phyloP scores from a whole-genome alignment of 2,888 invertebrate genomes.

The Pyralis farinalis region DNA sequence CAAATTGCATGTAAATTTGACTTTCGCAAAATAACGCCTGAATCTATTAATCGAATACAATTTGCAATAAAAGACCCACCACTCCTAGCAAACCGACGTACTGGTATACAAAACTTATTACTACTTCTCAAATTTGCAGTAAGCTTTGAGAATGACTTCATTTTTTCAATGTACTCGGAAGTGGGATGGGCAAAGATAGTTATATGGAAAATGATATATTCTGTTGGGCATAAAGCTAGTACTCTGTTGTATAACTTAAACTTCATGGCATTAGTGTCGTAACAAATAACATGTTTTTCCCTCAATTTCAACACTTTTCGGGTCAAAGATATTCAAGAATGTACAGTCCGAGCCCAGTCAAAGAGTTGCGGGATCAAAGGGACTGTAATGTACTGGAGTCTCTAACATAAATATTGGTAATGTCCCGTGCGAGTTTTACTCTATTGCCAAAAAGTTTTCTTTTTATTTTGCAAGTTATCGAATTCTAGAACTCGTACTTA shows the following conservation, averaged over 20 bases:
- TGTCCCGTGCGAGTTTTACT: neutral
- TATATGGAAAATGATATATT: too few relatives aligned
- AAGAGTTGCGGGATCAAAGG: slow-evolving; percentile 49
- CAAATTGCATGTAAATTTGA: too few relatives aligned
- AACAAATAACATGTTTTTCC: slow-evolving; percentile 14
- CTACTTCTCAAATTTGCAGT: too few relatives aligned
- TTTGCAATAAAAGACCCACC: too few relatives aligned
- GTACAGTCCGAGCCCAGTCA: slow-evolving; percentile 41
- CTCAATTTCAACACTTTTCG: slow-evolving; percentile 29
- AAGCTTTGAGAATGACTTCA: too few relatives aligned
- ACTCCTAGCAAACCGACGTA: too few relatives aligned
- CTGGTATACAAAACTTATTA: too few relatives aligned
- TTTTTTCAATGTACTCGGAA: too few relatives aligned
- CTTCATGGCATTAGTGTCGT: neutral
- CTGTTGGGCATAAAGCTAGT: too few relatives aligned
- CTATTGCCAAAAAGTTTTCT: slow-evolving; percentile 3
- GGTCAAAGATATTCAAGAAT: slow-evolving; percentile 43
- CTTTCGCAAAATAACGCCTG: too few relatives aligned
- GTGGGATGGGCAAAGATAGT: too few relatives aligned
- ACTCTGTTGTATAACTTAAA: neutral
- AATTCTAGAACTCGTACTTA: neutral
- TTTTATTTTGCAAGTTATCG: slow-evolving; percentile 1
- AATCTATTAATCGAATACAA: too few relatives aligned
- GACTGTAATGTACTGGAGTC: slow-evolving; percentile 34
- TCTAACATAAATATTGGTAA: slow-evolving; percentile 42